Evolutionary conservation across 2,113 vertebrate species (phyloP).

Genomic region (Chamaea fasciata): DNA sequence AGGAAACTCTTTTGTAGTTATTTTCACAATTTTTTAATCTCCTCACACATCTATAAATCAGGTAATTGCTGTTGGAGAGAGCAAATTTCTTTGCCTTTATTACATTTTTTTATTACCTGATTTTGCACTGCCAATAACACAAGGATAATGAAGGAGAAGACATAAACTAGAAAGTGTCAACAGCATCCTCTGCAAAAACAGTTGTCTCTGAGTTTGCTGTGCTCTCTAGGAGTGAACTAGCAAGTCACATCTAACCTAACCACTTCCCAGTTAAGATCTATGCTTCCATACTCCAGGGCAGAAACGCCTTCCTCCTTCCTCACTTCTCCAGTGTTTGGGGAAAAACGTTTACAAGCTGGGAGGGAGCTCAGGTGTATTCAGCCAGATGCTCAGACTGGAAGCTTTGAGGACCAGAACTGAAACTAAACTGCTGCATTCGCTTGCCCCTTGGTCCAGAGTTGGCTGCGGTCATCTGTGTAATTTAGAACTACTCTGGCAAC

Average conservation of each 20-base stretch:
- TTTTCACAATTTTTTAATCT: neutral
- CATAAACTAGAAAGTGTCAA: neutral
- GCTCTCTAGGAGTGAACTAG: neutral
- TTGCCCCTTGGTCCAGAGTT: neutral
- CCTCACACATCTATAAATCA: neutral
- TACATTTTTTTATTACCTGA: neutral
- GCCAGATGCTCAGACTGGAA: neutral
- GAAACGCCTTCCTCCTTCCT: neutral
- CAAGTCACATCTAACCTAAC: neutral
- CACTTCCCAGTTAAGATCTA: neutral
- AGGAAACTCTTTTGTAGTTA: neutral
- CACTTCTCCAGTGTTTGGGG: too few species aligned
- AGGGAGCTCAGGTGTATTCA: neutral
- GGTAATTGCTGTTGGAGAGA: neutral
- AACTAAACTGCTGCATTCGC: fast-evolving
- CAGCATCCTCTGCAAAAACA: neutral
- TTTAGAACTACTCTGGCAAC: neutral
- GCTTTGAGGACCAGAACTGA: neutral
- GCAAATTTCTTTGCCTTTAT: neutral
- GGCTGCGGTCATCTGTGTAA: neutral
- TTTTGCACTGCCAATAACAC: neutral
- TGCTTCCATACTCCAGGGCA: neutral
- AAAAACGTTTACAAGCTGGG: neutral
- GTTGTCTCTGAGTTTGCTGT: neutral
- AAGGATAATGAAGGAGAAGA: neutral